phyloP scores from a whole-genome alignment of 2,888 invertebrate genomes.

The Neria commutata region DNA sequence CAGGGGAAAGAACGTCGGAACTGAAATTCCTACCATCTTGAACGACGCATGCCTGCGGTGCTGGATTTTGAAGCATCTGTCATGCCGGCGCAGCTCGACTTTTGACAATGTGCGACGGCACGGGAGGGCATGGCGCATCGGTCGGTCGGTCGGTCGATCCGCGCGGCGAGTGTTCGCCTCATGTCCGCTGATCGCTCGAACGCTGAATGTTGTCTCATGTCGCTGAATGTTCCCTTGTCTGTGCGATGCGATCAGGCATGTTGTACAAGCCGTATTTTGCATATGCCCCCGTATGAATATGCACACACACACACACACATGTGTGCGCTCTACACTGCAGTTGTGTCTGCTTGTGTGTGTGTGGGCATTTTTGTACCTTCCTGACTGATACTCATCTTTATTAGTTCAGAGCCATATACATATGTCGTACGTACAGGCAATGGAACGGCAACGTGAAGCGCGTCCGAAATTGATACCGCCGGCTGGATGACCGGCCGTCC shows the following conservation, averaged over 20 bases:
- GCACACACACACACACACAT: too few relatives aligned
- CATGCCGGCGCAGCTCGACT: neutral
- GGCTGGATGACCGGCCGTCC: too few relatives aligned
- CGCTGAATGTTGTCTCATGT: neutral
- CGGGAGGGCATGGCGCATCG: neutral
- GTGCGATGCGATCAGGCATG: too few relatives aligned
- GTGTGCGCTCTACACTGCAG: neutral
- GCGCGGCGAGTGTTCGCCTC: neutral
- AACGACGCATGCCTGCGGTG: neutral
- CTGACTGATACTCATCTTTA: conserved; percentile 2
- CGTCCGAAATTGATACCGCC: too few relatives aligned
- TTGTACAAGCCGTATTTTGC: neutral
- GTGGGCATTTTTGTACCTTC: too few relatives aligned
- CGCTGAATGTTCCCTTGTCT: neutral
- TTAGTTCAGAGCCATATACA: neutral
- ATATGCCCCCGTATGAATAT: too few relatives aligned
- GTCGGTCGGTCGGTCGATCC: neutral
- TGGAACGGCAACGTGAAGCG: neutral
- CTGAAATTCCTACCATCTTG: too few relatives aligned
- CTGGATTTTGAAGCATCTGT: conserved; percentile 1
- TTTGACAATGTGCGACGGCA: neutral
- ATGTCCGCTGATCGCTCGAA: neutral
- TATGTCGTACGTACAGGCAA: conserved; percentile 1
- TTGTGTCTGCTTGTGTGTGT: too few relatives aligned
- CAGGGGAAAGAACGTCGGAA: too few relatives aligned